phyloP scores from a whole-genome alignment of 2,888 invertebrate species.

The Blomia tropicalis region DNA sequence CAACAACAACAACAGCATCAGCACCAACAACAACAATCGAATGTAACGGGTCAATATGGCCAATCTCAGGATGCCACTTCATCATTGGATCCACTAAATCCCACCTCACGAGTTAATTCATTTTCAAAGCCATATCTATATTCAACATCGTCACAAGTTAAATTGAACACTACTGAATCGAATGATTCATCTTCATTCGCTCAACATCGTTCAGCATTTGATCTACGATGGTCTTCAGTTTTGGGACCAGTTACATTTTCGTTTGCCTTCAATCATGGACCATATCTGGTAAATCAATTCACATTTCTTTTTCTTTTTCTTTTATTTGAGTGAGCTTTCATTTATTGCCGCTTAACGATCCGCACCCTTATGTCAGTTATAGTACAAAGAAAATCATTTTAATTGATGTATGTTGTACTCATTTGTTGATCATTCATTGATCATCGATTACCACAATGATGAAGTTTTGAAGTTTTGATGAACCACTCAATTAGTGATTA shows the following conservation, averaged over 20 bases:
- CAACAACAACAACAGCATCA: not conserved
- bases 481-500: no score
- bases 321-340: no score
- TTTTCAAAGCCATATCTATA: slow-evolving; percentile 30
- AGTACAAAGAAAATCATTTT: no score
- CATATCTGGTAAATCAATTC: slow-evolving; percentile 45
- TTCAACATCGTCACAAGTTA: slow-evolving; percentile 16
- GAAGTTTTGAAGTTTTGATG: no score
- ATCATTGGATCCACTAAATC: slow-evolving; percentile 13
- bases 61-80: not conserved
- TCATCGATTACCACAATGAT: no score
- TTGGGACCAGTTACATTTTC: slow-evolving; percentile 43
- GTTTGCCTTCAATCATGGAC: slow-evolving; percentile 45
- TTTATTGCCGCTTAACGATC: no score
- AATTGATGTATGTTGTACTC: no score
- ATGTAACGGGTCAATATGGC: not conserved
- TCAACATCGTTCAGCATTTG: slow-evolving; percentile 28
- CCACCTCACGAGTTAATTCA: slow-evolving; percentile 31
- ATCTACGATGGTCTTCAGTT: slow-evolving; percentile 36
- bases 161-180: slow-evolving; percentile 26
- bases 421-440: no score
- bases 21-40: not conserved
- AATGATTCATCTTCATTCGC: slow-evolving; percentile 30
- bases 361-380: no score
- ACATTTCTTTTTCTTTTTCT: not conserved